phyloP scores from a whole-genome alignment of 30 jellyfish, hydroid and myxozoan species.

The Aurelia sp. region DNA sequence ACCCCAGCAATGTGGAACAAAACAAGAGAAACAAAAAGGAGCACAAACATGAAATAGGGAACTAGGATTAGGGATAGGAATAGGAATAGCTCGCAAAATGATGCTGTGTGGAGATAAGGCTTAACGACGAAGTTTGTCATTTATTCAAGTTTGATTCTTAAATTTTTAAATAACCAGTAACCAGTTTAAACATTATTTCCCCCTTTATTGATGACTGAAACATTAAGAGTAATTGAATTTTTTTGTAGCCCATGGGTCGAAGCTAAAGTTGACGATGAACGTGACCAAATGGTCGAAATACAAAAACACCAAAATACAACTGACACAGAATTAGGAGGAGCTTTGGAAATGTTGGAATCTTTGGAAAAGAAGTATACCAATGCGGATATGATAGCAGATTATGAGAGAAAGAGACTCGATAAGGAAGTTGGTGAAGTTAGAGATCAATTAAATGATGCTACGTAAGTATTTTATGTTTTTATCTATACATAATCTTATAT shows the following conservation, averaged over 20 bases:
- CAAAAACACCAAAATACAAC: constrained; percentile 65
- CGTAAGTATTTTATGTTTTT: constrained; percentile 18
- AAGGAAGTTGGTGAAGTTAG: constrained; percentile 47
- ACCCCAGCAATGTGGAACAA: too few relatives aligned
- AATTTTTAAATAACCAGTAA: too few relatives aligned
- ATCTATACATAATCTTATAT: too few relatives aligned
- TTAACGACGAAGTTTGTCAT: too few relatives aligned
- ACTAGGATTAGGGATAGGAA: too few relatives aligned
- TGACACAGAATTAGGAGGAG: constrained; percentile 72
- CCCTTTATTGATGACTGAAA: too few relatives aligned
- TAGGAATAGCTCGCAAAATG: too few relatives aligned
- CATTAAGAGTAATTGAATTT: background rate
- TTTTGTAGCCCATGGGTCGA: constrained; percentile 79
- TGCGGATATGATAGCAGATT: constrained; percentile 29
- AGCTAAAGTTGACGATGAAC: constrained; percentile 73
- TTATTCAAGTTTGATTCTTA: too few relatives aligned
- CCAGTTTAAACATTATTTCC: too few relatives aligned
- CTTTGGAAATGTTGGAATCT: constrained; percentile 39
- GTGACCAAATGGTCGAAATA: constrained; percentile 66
- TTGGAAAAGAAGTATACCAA: constrained; percentile 45
- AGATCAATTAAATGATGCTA: constrained; percentile 19
- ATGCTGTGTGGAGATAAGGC: too few relatives aligned
- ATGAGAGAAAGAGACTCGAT: constrained; percentile 14
- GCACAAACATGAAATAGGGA: too few relatives aligned
- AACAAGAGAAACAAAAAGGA: too few relatives aligned